Base-by-base conservation (phyloP, 2,888 invertebrate genomes). In the Yponomeuta malinellus region DNA sequence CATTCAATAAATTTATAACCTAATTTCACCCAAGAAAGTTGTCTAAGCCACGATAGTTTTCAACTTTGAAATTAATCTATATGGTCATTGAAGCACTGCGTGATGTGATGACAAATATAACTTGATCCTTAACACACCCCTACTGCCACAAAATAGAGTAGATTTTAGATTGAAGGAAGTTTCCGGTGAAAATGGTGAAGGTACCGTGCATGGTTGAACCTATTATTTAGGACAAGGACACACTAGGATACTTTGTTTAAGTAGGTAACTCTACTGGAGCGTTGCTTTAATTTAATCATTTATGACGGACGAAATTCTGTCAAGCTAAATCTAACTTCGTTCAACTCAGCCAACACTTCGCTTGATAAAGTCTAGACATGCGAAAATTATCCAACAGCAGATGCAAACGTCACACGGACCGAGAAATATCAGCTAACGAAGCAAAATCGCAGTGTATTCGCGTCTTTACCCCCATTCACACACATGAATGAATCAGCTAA, bases 51-150 rank as follows among this genome's bases (percentile, higher is more conserved):
- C 52, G 68, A 68, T 79, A 81, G 79, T 83, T 84, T 78, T 78
- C 79, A 80, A 83, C 78, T 82, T 83, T 76, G 79, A 80, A 81
- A 83, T 83, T 81, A 83, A 83, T 83, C 81, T 80, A 76, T 74
- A 77, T 73, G 79, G 81, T 78, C 80, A 81, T 77, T 79, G 75
- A 78, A 73, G 78, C 77, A 78, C 72, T 68, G 23, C 23, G 31
- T 31, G 65, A 29, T 33, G 31, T 10, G 65, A 29, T 65, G 33
- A 29, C 65, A 3, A 65, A 65, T 33, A 65, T 65, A 65, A 10
- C 65, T 29, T 29, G 29, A 29, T 8, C 52, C 52, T 59, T 59
- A 4, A 59, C 4, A 15, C 15, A 59, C 1, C 52, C 33, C 2
- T 65, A 65, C 12, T 29, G 6, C 4, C 8, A 65, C 29, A 31